phyloP scores from a whole-genome alignment of 2,113 vertebrate species.

The Rhynchomys soricoides region DNA sequence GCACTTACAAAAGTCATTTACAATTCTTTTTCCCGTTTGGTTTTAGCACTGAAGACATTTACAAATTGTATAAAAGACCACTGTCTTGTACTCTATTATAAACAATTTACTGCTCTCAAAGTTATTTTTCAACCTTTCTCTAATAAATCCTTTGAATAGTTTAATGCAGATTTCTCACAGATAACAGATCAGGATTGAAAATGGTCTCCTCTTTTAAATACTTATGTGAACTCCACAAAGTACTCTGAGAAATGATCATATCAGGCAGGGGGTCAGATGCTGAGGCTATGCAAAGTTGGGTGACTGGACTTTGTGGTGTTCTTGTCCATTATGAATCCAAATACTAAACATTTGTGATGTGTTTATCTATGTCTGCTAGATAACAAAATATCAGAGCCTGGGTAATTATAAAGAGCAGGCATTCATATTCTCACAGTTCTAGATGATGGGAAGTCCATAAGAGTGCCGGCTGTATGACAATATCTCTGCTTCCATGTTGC shows the following conservation, averaged over 20 bases:
- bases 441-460: background rate
- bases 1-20: background rate
- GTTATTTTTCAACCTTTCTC: constrained; percentile 37
- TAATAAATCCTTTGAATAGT: background rate
- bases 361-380: background rate
- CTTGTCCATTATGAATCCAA: background rate
- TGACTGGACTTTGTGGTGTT: background rate
- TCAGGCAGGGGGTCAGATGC: background rate
- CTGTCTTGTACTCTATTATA: background rate
- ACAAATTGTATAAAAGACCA: background rate
- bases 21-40: background rate
- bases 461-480: background rate
- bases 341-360: background rate
- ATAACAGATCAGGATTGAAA: background rate
- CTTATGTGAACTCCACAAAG: constrained; percentile 12
- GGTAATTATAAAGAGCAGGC: background rate
- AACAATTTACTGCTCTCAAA: background rate
- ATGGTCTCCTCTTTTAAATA: background rate
- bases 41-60: constrained; percentile 16
- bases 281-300: background rate
- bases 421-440: background rate
- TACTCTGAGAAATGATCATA: background rate
- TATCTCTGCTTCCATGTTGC: background rate
- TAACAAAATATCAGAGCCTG: background rate
- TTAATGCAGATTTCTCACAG: background rate